Evolutionary conservation across 2,113 vertebrate species (phyloP).

Genomic region (Beaufortia kweichowensis): DNA sequence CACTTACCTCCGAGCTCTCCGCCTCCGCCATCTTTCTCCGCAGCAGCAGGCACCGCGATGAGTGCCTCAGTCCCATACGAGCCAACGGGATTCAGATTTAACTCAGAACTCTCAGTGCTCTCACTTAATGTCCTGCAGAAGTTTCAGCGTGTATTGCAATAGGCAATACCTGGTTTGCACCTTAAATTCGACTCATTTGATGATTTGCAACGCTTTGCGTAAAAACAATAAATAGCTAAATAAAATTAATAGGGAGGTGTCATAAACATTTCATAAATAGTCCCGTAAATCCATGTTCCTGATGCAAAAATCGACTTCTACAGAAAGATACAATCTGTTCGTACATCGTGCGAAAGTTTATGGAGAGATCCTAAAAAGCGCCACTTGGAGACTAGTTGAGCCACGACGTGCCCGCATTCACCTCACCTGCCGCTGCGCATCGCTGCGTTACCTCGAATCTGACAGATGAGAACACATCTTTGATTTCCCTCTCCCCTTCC

Average conservation of each 20-base stretch:
- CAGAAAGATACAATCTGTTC: conserved; percentile 32
- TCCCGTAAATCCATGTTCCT: conserved; percentile 2
- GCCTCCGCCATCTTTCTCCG: conserved; percentile 98
- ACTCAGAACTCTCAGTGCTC: conserved; percentile 6
- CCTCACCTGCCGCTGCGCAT: conserved; percentile 25
- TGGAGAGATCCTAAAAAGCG: conserved; percentile 24
- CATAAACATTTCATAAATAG: conserved; percentile 29
- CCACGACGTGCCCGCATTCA: conserved; percentile 25
- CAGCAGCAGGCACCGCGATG: conserved; percentile 97
- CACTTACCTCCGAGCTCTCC: conserved; percentile 91
- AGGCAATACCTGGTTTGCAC: background rate
- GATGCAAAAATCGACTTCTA: background rate
- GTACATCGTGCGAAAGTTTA: conserved; percentile 55
- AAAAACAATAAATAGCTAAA: conserved; percentile 20
- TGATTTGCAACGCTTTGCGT: background rate
- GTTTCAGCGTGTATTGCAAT: conserved; percentile 20
- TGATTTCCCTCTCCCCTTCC: background rate
- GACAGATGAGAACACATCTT: background rate
- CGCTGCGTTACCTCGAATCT: background rate
- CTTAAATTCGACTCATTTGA: background rate
- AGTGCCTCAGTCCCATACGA: conserved; percentile 98
- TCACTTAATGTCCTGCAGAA: background rate
- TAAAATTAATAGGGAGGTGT: background rate
- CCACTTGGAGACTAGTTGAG: conserved; percentile 45
- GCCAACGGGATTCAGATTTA: conserved; percentile 74